A percentile compares a stretch with the other conserved stretches of the same genome.
These are phyloP conservation scores for Xenopus petersii DNA, from an alignment of 2,797 vertebrate species.

Conservation along the genomic window DNA sequence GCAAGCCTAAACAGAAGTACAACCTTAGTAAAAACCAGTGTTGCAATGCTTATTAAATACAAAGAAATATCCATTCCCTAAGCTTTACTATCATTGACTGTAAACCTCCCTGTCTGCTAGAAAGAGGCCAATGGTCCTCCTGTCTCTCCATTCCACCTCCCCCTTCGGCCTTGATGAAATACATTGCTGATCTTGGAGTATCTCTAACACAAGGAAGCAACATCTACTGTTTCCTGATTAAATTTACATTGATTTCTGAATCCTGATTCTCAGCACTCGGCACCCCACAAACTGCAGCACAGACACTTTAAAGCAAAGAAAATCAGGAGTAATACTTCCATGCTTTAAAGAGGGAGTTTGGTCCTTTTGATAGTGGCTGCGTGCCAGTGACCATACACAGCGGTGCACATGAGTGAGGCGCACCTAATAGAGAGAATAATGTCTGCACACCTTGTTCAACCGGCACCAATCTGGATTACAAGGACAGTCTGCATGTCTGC, in stretches of 20 bases:
- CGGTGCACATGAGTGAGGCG: not conserved
- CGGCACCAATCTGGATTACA: slow-evolving; percentile 36
- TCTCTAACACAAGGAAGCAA: slow-evolving; percentile 52
- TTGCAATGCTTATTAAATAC: no score
- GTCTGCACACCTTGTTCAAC: slow-evolving; percentile 39
- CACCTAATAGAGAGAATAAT: slow-evolving; percentile 16
- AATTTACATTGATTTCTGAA: slow-evolving; percentile 66
- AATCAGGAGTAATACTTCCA: slow-evolving; percentile 14
- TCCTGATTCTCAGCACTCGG: slow-evolving; percentile 53
- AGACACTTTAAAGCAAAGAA: no score
- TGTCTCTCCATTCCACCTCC: not conserved
- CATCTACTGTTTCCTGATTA: slow-evolving; percentile 60
- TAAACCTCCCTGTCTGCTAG: no score
- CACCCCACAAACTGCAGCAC: slow-evolving; percentile 42
- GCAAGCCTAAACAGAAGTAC: no score
- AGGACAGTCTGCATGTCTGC: slow-evolving; percentile 18
- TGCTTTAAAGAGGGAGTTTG: slow-evolving; percentile 48
- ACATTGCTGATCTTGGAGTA: slow-evolving; percentile 40
- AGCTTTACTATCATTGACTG: no score
- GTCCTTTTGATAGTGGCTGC: slow-evolving; percentile 35
- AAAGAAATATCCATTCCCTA: no score
- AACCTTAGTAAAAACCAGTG: no score
- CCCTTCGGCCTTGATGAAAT: slow-evolving; percentile 20
- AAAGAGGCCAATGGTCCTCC: not conserved
- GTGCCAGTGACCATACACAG: slow-evolving; percentile 41